These are phyloP conservation scores for Diadophis punctatus DNA, from an alignment of 2,113 vertebrate species.

Conservation along the genomic window DNA sequence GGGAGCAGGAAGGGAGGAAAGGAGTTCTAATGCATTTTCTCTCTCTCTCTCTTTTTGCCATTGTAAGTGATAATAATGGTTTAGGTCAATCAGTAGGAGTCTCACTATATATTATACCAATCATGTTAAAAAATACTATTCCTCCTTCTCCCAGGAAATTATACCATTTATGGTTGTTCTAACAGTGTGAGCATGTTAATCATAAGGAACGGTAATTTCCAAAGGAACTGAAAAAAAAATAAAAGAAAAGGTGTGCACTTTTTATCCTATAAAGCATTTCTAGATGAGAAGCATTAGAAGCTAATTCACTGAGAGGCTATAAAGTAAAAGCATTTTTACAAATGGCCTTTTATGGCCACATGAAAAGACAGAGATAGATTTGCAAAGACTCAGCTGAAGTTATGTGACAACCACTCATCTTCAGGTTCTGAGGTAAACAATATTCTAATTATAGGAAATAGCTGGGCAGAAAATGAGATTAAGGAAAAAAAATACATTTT, in stretches of 20 bases:
- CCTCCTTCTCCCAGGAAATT: background rate
- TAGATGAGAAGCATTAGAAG: constrained; percentile 7
- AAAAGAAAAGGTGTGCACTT: background rate
- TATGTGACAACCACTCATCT: constrained; percentile 31
- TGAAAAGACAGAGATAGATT: constrained; percentile 44
- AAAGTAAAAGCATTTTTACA: constrained; percentile 32
- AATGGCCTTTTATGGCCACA: background rate
- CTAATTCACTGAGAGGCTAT: background rate
- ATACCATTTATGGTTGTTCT: background rate
- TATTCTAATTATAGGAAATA: constrained; percentile 42
- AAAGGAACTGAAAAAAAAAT: background rate
- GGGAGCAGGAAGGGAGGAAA: background rate
- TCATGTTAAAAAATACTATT: background rate
- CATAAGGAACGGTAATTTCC: background rate
- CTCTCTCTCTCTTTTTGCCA: background rate
- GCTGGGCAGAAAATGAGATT: constrained; percentile 25
- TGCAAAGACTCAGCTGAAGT: constrained; percentile 23
- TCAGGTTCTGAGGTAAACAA: constrained; percentile 53
- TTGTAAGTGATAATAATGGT: background rate
- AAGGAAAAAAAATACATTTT: constrained; percentile 38
- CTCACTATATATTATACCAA: background rate
- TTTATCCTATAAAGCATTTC: background rate
- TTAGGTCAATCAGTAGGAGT: background rate
- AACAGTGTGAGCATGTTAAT: background rate
- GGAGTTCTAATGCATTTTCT: background rate